Evolutionary conservation across 2,797 vertebrate genomes (phyloP).

Genomic region (Falco novaeseelandiae): DNA sequence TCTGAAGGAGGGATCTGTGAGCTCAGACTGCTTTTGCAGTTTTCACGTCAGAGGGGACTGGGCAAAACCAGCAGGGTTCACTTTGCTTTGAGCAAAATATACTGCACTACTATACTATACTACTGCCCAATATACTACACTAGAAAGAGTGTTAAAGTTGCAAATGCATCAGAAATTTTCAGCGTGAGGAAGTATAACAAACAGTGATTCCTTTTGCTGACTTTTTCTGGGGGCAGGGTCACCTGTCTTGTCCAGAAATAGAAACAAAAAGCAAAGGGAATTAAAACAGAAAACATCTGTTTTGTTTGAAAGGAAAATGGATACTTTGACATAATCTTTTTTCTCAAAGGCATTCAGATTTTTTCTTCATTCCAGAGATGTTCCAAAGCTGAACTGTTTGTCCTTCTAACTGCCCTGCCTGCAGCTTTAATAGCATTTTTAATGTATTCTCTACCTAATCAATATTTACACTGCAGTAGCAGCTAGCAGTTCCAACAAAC

Average conservation of each 20-base stretch:
- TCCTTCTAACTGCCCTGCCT: conserved; percentile 6
- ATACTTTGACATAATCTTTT: background rate
- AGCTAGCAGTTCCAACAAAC: background rate
- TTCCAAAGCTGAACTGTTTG: background rate
- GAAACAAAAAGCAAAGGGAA: background rate
- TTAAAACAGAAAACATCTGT: background rate
- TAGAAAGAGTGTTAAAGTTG: background rate
- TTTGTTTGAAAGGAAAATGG: background rate
- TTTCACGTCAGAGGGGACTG: background rate
- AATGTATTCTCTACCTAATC: conserved; percentile 38
- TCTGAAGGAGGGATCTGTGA: background rate
- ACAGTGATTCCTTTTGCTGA: background rate
- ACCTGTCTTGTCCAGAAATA: background rate
- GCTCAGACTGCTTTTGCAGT: background rate
- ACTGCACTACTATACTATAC: no score
- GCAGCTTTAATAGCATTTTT: background rate
- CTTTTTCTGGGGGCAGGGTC: background rate
- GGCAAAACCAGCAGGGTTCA: background rate
- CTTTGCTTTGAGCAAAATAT: background rate
- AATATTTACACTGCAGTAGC: conserved; percentile 47
- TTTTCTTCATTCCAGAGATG: background rate
- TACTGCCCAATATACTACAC: background rate
- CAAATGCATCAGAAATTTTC: background rate
- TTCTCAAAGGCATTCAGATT: background rate
- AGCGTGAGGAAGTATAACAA: background rate